These are phyloP conservation scores for Synergus laeviventris DNA, from an alignment of 2,888 invertebrate genomes.

Conservation along the genomic window DNA sequence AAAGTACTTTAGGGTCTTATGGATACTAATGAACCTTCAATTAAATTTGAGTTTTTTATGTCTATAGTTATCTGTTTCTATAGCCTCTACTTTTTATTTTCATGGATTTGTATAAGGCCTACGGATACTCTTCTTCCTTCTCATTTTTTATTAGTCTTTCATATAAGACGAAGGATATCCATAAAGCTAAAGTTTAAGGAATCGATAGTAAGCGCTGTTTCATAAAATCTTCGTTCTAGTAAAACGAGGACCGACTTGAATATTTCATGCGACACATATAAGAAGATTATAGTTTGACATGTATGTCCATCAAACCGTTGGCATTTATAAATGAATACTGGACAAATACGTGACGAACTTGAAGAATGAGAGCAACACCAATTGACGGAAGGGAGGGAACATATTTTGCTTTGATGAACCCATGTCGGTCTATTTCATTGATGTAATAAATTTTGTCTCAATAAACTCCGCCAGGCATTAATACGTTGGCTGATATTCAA, in stretches of 20 bases:
- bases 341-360: not conserved
- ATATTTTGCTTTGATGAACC: not conserved
- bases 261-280: slow-evolving; percentile 33
- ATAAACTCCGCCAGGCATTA: too few species aligned
- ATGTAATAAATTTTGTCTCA: not conserved
- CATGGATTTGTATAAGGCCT: not conserved
- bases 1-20: not conserved
- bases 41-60: not conserved
- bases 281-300: slow-evolving; percentile 37
- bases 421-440: not conserved
- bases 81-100: not conserved
- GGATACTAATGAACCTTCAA: not conserved
- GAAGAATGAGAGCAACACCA: not conserved
- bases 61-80: too few species aligned
- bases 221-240: slow-evolving; percentile 8
- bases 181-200: not conserved
- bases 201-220: not conserved
- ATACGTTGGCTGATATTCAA: too few species aligned
- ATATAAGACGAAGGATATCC: not conserved
- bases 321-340: slow-evolving; percentile 31
- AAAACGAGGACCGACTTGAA: slow-evolving; percentile 9
- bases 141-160: not conserved
- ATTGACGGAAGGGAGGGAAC: not conserved
- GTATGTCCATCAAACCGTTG: slow-evolving; percentile 17
- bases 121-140: not conserved